Evolutionary conservation across 2,888 invertebrate species (phyloP).

Genomic region (Pammene fasciana): DNA sequence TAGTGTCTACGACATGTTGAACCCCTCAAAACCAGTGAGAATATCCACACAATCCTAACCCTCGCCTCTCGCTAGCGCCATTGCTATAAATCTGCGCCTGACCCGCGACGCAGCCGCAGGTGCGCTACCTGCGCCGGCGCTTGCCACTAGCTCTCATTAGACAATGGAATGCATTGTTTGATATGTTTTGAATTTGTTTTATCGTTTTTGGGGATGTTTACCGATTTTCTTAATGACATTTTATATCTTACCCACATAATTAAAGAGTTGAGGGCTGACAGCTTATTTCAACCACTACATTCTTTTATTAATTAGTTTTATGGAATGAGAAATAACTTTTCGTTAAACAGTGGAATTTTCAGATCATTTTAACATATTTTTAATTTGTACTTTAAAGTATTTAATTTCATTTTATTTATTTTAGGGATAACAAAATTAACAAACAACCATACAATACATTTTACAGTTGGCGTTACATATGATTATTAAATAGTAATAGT

Average conservation of each 20-base stretch:
- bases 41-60: constrained; percentile 48
- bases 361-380: not conserved
- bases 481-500: no score
- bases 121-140: constrained; percentile 53
- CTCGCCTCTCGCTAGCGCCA: constrained; percentile 44
- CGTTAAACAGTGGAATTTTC: not conserved
- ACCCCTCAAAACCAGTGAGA: not conserved
- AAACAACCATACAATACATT: no score
- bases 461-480: no score
- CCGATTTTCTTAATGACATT: not conserved
- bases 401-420: no score
- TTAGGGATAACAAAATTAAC: no score
- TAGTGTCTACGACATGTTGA: no score
- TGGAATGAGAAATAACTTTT: not conserved
- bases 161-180: constrained; percentile 29
- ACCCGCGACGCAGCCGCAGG: constrained; percentile 53
- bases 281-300: not conserved
- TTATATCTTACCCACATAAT: not conserved
- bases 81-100: constrained; percentile 54
- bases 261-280: not conserved
- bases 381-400: no score
- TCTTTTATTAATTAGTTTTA: not conserved
- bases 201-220: not conserved
- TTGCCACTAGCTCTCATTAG: constrained; percentile 25
- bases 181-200: constrained; percentile 2